Evolutionary conservation across 1,140 invertebrate species (phyloP).

Genomic region (Archegozetes longisetosus): DNA sequence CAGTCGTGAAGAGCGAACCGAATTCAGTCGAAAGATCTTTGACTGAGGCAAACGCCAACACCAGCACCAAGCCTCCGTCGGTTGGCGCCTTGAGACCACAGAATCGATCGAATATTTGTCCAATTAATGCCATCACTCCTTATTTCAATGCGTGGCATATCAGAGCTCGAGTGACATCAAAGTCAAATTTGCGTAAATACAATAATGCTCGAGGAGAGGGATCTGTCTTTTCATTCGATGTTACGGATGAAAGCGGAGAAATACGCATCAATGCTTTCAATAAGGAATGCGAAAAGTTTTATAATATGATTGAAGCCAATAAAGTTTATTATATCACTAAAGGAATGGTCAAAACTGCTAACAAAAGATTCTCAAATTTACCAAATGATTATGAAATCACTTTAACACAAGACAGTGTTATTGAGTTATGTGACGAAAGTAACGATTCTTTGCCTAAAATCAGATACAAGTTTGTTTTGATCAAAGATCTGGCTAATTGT

Average conservation of each 20-base stretch:
- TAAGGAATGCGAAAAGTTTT: constrained; percentile 74
- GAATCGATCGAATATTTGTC: constrained; percentile 5
- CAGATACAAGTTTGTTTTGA: constrained; percentile 60
- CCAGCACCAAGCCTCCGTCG: too few species aligned
- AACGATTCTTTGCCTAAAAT: constrained; percentile 48
- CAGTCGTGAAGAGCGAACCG: too few species aligned
- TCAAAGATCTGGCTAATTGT: constrained; percentile 52
- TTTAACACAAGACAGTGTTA: constrained; percentile 55
- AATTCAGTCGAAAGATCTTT: too few species aligned
- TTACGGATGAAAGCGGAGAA: constrained; percentile 83
- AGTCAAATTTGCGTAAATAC: constrained; percentile 50
- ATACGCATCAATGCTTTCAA: constrained; percentile 89
- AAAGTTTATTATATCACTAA: constrained; percentile 27
- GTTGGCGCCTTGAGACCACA: too few species aligned
- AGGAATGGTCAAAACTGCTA: constrained; percentile 9
- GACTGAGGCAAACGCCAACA: too few species aligned
- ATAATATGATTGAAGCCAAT: constrained; percentile 65
- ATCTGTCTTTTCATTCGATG: constrained; percentile 78
- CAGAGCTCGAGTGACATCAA: neutral
- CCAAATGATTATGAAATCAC: constrained; percentile 95
- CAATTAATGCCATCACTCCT: constrained; percentile 10
- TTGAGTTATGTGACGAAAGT: constrained; percentile 41
- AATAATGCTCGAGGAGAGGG: constrained; percentile 58
- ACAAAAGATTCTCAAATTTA: constrained; percentile 28
- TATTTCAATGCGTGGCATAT: constrained; percentile 13